phyloP scores from a whole-genome alignment of 2,797 vertebrate species.

The Meda fulgida region DNA sequence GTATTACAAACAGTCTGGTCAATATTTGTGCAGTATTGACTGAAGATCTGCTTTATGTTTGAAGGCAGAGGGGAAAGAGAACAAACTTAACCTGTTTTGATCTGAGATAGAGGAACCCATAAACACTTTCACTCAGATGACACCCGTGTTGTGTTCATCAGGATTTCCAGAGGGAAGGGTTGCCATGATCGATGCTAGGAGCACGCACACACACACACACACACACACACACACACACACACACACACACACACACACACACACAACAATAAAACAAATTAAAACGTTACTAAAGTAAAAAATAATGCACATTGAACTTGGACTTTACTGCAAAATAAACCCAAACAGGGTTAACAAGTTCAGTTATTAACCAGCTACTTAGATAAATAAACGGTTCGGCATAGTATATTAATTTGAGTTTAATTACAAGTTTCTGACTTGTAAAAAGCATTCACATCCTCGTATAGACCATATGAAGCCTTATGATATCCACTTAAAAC shows the following conservation, averaged over 20 bases:
- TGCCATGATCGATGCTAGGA: slow-evolving; percentile 19
- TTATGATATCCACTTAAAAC: neutral
- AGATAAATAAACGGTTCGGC: neutral
- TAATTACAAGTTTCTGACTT: neutral
- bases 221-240: no score
- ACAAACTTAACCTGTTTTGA: slow-evolving; percentile 61
- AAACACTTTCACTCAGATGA: slow-evolving; percentile 53
- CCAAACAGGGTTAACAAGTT: neutral
- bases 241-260: no score
- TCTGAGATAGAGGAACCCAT: slow-evolving; percentile 56
- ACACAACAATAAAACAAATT: neutral
- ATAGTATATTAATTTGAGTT: neutral
- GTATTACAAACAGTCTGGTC: slow-evolving; percentile 54
- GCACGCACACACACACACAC: neutral
- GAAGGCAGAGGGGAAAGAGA: slow-evolving; percentile 48
- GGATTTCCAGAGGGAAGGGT: slow-evolving; percentile 16
- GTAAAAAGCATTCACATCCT: neutral
- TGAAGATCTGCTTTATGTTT: slow-evolving; percentile 56
- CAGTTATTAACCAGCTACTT: neutral
- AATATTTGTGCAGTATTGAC: slow-evolving; percentile 68
- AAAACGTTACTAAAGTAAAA: neutral
- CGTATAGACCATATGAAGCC: neutral
- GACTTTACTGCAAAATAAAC: neutral
- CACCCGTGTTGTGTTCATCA: slow-evolving; percentile 25
- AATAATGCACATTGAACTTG: neutral